Evolutionary conservation across 2,888 invertebrate genomes (phyloP), one percentile per base, ranked within the genome.

Genomic region (Heliconius ismenius): DNA sequence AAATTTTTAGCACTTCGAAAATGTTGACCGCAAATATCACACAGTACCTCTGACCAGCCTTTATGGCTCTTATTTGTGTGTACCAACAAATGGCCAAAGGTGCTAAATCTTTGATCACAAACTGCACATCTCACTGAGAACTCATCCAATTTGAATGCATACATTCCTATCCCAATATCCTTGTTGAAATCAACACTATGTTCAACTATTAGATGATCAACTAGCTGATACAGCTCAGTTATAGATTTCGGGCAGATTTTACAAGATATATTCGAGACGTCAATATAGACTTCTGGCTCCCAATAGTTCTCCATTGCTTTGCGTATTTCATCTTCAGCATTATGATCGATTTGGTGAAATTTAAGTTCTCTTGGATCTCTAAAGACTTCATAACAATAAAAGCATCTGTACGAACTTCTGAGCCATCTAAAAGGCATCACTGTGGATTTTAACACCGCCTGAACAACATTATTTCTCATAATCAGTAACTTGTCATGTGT

Each of bases 361-460:
- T 85, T 86, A n/a, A 88, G 76, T 24, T 87, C 84, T 77, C 81
- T 79, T 0, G 82, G 81, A 7, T 83, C 81, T 26, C 81, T 80
- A 39, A 86, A 87, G 58, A 85, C 80, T 36, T 86, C 86, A 32
- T 85, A 85, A 69, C 89, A 89, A 72, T 84, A 88, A 72, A 89
- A 89, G 60, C 88, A 89, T 79, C 86, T 79, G 68, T 84, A 88
- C 1, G 82, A 81, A 28, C 83, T 86, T 49, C 83, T 84, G 0
- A 86, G 80, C 86, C 87, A 87, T 54, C 83, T 83, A 76, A 89
- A 89, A 0, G 89, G 89, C 79, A 85, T 83, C 0, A 85, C 78
- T 0, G 86, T 86, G 0, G 89, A 86, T 10, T 86, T 84, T 11
- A 83, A 74, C 0, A 91, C 76, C 0, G 88, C 81, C 74, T 83